These are phyloP conservation scores for Ptychadena robeensis DNA, from an alignment of 2,797 vertebrate species.

Conservation along the genomic window DNA sequence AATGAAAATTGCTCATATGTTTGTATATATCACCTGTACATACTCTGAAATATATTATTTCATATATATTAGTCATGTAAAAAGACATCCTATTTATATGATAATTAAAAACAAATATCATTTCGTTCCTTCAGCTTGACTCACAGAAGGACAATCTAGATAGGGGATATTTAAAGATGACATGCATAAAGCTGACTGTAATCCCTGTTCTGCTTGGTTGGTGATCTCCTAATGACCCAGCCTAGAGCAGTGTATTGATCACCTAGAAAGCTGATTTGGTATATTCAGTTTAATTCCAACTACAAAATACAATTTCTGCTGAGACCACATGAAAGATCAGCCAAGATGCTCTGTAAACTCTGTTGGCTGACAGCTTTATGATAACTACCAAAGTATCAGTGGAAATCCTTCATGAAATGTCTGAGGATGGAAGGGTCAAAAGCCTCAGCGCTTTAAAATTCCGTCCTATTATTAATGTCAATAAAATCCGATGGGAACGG, in stretches of 20 bases:
- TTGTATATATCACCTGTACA: no score
- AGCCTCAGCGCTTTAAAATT: slow-evolving; percentile 48
- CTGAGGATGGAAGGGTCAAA: slow-evolving; percentile 51
- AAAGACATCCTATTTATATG: background rate
- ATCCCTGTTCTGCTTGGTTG: slow-evolving; percentile 53
- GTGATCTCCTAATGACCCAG: slow-evolving; percentile 57
- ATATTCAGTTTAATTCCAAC: slow-evolving; percentile 55
- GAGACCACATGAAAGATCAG: slow-evolving; percentile 54
- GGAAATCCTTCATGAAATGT: slow-evolving; percentile 53
- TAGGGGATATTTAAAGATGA: slow-evolving; percentile 16
- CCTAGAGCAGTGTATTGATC: slow-evolving; percentile 56
- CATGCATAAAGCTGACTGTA: slow-evolving; percentile 39
- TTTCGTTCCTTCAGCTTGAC: background rate
- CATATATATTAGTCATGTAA: no score
- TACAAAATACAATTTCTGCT: slow-evolving; percentile 56
- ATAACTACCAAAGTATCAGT: slow-evolving; percentile 57
- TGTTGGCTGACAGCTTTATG: slow-evolving; percentile 51
- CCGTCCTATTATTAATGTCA: slow-evolving; percentile 43
- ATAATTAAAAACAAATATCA: background rate
- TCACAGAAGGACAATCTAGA: slow-evolving; percentile 10
- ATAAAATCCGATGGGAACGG: slow-evolving; percentile 24
- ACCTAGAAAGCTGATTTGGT: slow-evolving; percentile 55
- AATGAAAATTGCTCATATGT: no score
- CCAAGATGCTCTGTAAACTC: slow-evolving; percentile 44
- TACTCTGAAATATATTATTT: no score